Conservation (phyloP, 2,888 invertebrate species). For the Stramonita haemastoma region DNA sequence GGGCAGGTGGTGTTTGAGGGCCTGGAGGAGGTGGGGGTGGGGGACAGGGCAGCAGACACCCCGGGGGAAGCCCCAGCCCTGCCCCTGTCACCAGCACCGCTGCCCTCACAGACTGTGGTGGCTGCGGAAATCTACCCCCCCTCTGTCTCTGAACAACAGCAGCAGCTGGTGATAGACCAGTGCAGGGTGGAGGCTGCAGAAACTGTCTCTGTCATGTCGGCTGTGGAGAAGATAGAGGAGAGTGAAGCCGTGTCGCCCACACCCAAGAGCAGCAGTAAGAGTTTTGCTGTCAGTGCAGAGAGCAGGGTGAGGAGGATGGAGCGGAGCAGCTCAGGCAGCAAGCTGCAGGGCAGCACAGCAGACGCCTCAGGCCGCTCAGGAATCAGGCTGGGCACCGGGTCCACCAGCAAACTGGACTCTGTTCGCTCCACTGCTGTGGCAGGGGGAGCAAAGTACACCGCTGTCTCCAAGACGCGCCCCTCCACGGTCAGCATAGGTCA, state of each 20-base stretch:
- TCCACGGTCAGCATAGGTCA: slow-evolving; percentile 30
- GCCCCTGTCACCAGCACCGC: not conserved
- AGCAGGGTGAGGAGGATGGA: slow-evolving; percentile 2
- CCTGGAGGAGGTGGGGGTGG: not conserved
- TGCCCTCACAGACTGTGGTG: not conserved
- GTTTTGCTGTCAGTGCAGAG: not conserved
- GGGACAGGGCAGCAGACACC: not conserved
- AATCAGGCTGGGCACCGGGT: slow-evolving; percentile 6
- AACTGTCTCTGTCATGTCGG: not conserved
- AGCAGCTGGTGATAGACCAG: not conserved
- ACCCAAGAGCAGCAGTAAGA: not conserved
- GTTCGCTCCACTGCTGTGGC: not conserved
- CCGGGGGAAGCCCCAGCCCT: not conserved
- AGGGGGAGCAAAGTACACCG: not conserved
- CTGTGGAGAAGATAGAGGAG: not conserved
- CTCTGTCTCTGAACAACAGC: not conserved
- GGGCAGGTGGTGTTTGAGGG: not conserved
- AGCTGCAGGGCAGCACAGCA: not conserved
- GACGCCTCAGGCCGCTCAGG: not conserved
- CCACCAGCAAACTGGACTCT: slow-evolving; percentile 1
- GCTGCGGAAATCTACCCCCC: not conserved
- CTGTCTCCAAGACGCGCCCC: not conserved
- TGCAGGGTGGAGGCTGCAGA: not conserved
- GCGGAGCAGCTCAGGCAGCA: slow-evolving; percentile 1
- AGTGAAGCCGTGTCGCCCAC: not conserved